Evolutionary conservation across 2,888 invertebrate genomes (phyloP), one percentile per base, ranked within the genome.

Genomic region (Tipula confusa): DNA sequence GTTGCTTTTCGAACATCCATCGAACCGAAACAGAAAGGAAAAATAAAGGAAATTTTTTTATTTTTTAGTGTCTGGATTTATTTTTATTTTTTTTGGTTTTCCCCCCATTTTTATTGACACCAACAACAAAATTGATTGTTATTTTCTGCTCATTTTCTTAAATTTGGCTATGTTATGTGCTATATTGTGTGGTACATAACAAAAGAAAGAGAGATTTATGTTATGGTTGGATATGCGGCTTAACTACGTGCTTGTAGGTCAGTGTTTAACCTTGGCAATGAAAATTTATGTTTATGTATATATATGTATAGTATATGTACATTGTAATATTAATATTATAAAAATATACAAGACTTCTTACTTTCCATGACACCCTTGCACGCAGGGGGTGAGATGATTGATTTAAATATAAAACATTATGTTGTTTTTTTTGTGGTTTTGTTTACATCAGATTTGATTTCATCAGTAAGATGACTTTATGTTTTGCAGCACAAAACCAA

Each of bases 231-330:
- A 64, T 64, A 24, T 24, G n/a, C n/a, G 64, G 64, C 64, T 64
- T 64, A 24, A 64, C 64, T 64, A 64, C 64, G 64, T 64, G 24
- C 64, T 64, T 64, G 64, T 64, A 64, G 64, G 64, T 64, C 64
- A 64, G 64, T 38, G 38, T 64, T 64, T 3, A 64, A 64, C 64
- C 64, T 64, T 64, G 64, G 24, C 64, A 64, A 64, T 64, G 64
- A 64, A 64, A 64, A 64, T 9, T 24, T n/a, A n/a, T n/a, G n/a
- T n/a, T n/a, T n/a, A n/a, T n/a, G n/a, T n/a, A n/a, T n/a, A n/a
- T n/a, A n/a, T n/a, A n/a, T n/a, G n/a, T n/a, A n/a, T n/a, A n/a
- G 5, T 15, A 11, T 64, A 11, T n/a, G n/a, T 43, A 43, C 7
- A 43, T 64, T 24, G 6, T 64, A 2, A 3, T 64, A 64, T 64